Conservation (phyloP, 2,797 vertebrate genomes). For the Poeciliopsis turneri region DNA sequence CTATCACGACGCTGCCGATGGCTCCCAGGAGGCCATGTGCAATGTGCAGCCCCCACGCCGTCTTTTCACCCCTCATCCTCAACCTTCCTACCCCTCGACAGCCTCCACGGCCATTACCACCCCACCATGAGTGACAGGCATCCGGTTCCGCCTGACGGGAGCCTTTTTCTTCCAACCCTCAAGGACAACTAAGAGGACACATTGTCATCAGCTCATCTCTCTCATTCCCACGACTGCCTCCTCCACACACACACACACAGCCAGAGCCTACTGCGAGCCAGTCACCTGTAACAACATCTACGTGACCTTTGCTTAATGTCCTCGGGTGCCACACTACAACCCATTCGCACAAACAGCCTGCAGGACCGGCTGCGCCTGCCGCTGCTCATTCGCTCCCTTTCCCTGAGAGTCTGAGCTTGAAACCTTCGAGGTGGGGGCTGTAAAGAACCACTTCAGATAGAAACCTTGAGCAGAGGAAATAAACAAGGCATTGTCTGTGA, state of each 20-base stretch:
- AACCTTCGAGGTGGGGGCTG: slow-evolving; percentile 60
- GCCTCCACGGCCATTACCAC: slow-evolving; percentile 37
- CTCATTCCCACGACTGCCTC: slow-evolving; percentile 54
- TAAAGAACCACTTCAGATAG: slow-evolving; percentile 71
- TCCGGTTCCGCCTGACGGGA: slow-evolving; percentile 77
- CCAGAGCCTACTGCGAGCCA: slow-evolving; percentile 50
- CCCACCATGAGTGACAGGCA: slow-evolving; percentile 78
- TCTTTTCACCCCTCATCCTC: slow-evolving; percentile 22
- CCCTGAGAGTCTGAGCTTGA: slow-evolving; percentile 53
- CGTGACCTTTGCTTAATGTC: slow-evolving; percentile 77
- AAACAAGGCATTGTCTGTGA: slow-evolving; percentile 69
- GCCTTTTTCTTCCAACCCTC: slow-evolving; percentile 71
- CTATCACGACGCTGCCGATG: slow-evolving; percentile 62
- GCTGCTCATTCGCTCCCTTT: slow-evolving; percentile 69
- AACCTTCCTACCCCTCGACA: slow-evolving; percentile 10
- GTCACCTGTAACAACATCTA: slow-evolving; percentile 77
- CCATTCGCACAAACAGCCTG: slow-evolving; percentile 71
- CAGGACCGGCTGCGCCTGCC: slow-evolving; percentile 65
- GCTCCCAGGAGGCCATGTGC: slow-evolving; percentile 60
- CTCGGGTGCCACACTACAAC: slow-evolving; percentile 60
- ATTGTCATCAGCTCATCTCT: slow-evolving; percentile 77
- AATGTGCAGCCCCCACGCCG: slow-evolving; percentile 33
- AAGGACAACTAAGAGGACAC: slow-evolving; percentile 77
- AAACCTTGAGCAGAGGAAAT: slow-evolving; percentile 65
- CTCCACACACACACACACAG: slow-evolving; percentile 41